Evolutionary conservation across 64 coral and sea anemone species (phyloP), one percentile per base, ranked within the genome.

Genomic region (Anthopleura sola): DNA sequence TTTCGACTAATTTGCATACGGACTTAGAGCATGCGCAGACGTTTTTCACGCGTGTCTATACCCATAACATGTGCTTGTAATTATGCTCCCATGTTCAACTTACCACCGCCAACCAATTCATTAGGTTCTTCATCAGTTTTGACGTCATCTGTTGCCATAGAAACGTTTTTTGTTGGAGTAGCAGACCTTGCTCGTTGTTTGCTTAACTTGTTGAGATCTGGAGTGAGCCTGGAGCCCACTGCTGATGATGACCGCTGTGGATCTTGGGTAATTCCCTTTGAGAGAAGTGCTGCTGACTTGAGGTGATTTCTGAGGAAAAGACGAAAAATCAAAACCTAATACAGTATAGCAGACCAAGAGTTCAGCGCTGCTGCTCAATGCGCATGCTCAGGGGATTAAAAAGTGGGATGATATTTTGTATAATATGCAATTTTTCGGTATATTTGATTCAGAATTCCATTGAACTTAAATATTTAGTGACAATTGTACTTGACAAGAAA

Each of bases 161-260:
- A 47, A 44, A 79, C 36, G 11, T 44, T 23, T 48, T 79, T 79
- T 23, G 76, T 44, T 2, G 76, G 76, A 23, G 76, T 79, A 20
- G 76, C 76, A 38, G 76, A 79, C 37, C 47, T 79, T 7, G 76
- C 37, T 14, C 76, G n/a, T 23, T 79, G 76, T 79, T 38, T 44
- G 37, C 19, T 38, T 47, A 48, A 1, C 14, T 38, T 79, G 76
- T 1, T 79, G 17, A n/a, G 21, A 26, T 44, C 76, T 47, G 36
- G 76, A 44, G 36, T 38, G 38, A 46, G 76, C 38, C 76, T 79
- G 39, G 76, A 24, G 9, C 37, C 76, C 21, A 23, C 36, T 24
- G 76, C 76, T 79, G 76, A 79, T 23, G 38, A 38, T 11, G 37
- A 48, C 76, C 76, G 76, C 44, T 79, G 36, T 9, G 44, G 19